phyloP scores from a whole-genome alignment of 1,140 invertebrate species.

The Anastrepha obliqua region DNA sequence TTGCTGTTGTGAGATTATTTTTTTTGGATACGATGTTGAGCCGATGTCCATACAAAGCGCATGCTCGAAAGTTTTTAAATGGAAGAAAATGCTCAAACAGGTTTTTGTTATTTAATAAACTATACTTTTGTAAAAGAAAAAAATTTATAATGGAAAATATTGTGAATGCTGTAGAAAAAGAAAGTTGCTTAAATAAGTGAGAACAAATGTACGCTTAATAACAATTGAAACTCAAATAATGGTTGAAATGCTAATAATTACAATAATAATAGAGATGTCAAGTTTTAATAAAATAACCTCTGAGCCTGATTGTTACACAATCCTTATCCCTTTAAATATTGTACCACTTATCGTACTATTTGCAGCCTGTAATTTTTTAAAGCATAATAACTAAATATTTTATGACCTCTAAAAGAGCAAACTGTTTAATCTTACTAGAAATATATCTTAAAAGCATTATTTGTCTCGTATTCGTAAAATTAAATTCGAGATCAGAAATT shows the following conservation, averaged over 20 bases:
- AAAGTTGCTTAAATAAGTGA: background rate
- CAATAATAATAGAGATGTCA: background rate
- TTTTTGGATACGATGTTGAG: no score
- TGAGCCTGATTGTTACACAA: slow-evolving; percentile 47
- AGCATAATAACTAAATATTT: background rate
- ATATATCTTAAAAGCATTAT: no score
- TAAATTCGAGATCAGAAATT: background rate
- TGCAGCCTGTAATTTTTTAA: background rate
- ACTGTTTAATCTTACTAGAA: background rate
- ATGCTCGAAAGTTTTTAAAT: no score
- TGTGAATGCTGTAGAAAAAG: no score
- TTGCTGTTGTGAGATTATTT: no score
- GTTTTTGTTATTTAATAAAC: no score
- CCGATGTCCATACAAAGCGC: no score
- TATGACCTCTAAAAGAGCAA: background rate
- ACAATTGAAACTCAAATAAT: background rate
- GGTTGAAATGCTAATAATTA: slow-evolving; percentile 11
- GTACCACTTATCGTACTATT: background rate
- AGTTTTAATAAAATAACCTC: slow-evolving; percentile 32
- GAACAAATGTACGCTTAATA: background rate
- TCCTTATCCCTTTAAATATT: background rate
- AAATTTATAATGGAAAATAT: no score
- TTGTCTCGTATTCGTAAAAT: no score
- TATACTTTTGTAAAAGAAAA: no score
- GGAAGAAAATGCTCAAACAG: no score